Conservation (phyloP, 1,140 invertebrate genomes). For the Hirudo medicinalis region DNA sequence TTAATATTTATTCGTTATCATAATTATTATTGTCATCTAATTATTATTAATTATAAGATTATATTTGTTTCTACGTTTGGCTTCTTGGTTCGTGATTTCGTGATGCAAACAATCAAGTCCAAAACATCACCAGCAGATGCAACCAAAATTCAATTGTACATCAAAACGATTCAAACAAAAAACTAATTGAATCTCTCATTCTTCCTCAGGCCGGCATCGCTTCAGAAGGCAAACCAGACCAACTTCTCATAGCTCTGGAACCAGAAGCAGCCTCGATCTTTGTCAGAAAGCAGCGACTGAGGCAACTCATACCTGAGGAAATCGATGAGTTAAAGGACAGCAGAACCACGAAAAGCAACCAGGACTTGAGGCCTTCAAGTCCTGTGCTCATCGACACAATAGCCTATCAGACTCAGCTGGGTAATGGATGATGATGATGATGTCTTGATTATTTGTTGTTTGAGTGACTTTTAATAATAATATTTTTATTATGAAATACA, state of each 20-base stretch:
- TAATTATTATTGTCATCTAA: neutral
- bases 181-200: neutral
- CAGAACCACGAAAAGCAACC: too few relatives aligned
- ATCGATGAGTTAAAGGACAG: constrained; percentile 1
- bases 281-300: constrained; percentile 45
- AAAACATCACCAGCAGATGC: too few relatives aligned
- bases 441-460: too few relatives aligned
- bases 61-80: too few relatives aligned
- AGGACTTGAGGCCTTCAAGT: too few relatives aligned
- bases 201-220: constrained; percentile 45
- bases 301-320: constrained; percentile 44
- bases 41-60: neutral
- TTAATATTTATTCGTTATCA: neutral
- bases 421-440: too few relatives aligned
- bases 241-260: constrained; percentile 49
- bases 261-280: constrained; percentile 53
- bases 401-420: too few relatives aligned
- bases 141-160: neutral
- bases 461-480: too few relatives aligned
- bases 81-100: too few relatives aligned
- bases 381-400: too few relatives aligned
- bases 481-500: too few relatives aligned
- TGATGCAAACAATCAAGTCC: too few relatives aligned
- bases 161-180: neutral
- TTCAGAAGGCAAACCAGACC: constrained; percentile 41